A percentile compares a stretch with the other conserved stretches of the same genome.
Evolutionary conservation across 2,113 vertebrate species (phyloP).

Genomic region (Siphamia tubifer): DNA sequence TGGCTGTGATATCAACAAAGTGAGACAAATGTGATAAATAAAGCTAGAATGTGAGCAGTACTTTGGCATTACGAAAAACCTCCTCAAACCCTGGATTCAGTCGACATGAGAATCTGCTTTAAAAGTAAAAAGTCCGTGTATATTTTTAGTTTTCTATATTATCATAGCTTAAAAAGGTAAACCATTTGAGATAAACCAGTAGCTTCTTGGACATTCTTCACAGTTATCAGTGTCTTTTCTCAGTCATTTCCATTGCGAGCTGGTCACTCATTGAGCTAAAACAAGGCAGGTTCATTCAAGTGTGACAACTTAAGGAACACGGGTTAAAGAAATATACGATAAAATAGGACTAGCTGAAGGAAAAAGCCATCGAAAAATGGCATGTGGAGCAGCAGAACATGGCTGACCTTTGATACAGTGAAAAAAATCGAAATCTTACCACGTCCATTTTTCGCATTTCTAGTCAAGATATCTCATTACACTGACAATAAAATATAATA

Average conservation of each 20-base stretch:
- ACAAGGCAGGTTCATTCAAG: constrained; percentile 54
- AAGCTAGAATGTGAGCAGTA: constrained; percentile 35
- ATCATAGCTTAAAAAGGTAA: neutral
- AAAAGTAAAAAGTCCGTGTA: neutral
- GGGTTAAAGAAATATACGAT: constrained; percentile 15
- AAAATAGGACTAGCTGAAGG: neutral
- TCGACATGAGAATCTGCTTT: neutral
- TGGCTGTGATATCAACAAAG: neutral
- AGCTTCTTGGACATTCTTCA: constrained; percentile 16
- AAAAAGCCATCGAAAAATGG: constrained; percentile 29
- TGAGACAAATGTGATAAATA: constrained; percentile 17
- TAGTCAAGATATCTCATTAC: no score
- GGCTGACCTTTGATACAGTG: constrained; percentile 18
- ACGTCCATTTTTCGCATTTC: no score
- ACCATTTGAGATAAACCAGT: neutral
- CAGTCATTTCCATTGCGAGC: neutral
- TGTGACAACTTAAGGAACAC: constrained; percentile 66
- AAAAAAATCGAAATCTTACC: no score
- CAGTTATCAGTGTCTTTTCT: neutral
- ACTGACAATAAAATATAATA: no score
- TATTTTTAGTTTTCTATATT: neutral
- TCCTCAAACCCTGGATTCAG: neutral
- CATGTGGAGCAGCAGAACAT: constrained; percentile 27
- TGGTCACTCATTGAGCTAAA: constrained; percentile 21
- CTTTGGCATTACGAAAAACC: constrained; percentile 57